Conservation (phyloP, 1,140 invertebrate species). For the Neotoxoptera formosana region DNA sequence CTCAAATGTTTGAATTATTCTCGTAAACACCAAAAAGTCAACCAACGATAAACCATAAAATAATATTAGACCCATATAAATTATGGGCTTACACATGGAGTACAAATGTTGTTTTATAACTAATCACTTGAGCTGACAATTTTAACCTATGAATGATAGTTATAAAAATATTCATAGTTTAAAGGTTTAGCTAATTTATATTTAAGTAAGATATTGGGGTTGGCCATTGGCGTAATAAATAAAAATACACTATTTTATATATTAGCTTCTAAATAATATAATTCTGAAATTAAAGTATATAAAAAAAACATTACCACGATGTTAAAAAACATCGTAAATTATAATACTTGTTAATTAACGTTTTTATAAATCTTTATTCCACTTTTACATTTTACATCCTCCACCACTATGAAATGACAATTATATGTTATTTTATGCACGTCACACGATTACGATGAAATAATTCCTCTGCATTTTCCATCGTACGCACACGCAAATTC, state of each 20-base stretch:
- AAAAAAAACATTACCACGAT: background rate
- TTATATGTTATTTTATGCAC: background rate
- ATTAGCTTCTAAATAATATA: background rate
- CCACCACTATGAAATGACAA: background rate
- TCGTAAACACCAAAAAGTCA: background rate
- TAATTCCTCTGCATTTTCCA: background rate
- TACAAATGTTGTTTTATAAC: background rate
- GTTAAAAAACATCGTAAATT: background rate
- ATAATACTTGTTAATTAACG: background rate
- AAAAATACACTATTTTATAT: background rate
- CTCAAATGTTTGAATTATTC: background rate
- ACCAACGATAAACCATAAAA: background rate
- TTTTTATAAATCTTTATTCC: background rate
- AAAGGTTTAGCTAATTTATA: background rate
- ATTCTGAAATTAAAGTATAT: background rate
- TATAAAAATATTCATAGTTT: background rate
- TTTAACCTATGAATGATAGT: background rate
- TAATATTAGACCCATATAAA: background rate
- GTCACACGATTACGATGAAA: background rate
- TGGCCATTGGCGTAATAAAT: background rate
- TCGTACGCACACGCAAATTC: background rate
- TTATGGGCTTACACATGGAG: background rate
- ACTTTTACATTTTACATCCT: background rate
- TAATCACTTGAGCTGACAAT: background rate
- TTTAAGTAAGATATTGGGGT: background rate